phyloP scores from a whole-genome alignment of 1,140 invertebrate species.

The Scaptomyza montana region DNA sequence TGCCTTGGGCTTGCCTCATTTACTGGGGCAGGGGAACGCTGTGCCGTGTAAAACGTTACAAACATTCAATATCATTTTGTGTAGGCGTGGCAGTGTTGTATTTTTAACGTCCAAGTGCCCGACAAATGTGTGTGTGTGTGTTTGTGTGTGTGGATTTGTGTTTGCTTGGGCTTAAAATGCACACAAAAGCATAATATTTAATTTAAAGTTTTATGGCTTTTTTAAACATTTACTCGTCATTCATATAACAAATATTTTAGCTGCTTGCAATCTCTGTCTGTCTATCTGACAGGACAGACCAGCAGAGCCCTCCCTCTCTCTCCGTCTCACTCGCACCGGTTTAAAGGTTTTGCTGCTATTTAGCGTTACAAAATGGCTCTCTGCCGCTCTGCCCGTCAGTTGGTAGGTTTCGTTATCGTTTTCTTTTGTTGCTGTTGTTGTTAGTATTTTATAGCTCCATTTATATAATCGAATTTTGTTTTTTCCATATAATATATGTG shows the following conservation, averaged over 20 bases:
- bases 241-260: conserved; percentile 68
- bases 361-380: conserved; percentile 6
- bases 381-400: conserved; percentile 32
- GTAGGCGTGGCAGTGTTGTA: conserved; percentile 52
- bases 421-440: conserved; percentile 42
- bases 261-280: conserved; percentile 11
- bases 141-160: conserved; percentile 25
- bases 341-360: not conserved
- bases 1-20: conserved; percentile 71
- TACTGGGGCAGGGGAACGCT: conserved; percentile 39
- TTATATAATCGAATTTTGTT: conserved; percentile 74
- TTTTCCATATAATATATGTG: conserved; percentile 71
- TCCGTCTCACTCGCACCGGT: no score
- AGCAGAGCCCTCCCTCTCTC: conserved; percentile 3
- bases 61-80: conserved; percentile 59
- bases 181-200: conserved; percentile 79
- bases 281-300: conserved; percentile 6
- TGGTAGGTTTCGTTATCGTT: conserved; percentile 56
- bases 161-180: conserved; percentile 60
- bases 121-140: conserved; percentile 27
- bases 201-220: conserved; percentile 66
- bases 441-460: conserved; percentile 76
- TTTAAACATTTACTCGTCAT: conserved; percentile 71
- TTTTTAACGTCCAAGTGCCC: conserved; percentile 9
- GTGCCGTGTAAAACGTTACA: conserved; percentile 75